Conservation (phyloP, 2,797 vertebrate genomes). For the Enteromius mattozi region DNA sequence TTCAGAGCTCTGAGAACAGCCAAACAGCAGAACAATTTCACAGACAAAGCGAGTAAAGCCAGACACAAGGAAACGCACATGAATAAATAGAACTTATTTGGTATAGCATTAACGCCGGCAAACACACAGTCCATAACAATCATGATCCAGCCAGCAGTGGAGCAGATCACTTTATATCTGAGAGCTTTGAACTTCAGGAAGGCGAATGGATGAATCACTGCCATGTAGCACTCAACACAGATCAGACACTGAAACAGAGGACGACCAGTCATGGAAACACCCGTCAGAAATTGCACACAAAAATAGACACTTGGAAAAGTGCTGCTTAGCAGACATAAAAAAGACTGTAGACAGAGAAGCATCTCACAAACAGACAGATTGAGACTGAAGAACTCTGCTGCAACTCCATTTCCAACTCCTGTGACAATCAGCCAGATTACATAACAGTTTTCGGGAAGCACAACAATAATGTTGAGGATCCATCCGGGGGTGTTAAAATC, state of each 20-base stretch:
- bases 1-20: slow-evolving; percentile 38
- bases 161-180: slow-evolving; percentile 50
- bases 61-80: not conserved
- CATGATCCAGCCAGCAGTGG: slow-evolving; percentile 28
- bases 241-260: slow-evolving; percentile 47
- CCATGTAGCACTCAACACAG: slow-evolving; percentile 44
- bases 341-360: slow-evolving; percentile 1
- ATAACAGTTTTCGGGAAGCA: not conserved
- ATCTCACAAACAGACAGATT: slow-evolving; percentile 13
- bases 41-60: not conserved
- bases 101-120: not conserved
- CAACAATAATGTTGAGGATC: not conserved
- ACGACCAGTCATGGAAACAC: not conserved
- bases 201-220: slow-evolving; percentile 45
- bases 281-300: not conserved
- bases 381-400: slow-evolving; percentile 34
- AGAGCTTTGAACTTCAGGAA: slow-evolving; percentile 51
- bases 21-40: slow-evolving; percentile 44
- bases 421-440: slow-evolving; percentile 32
- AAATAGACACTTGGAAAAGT: not conserved
- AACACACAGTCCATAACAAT: not conserved
- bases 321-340: not conserved
- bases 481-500: not conserved
- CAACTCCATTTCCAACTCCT: slow-evolving; percentile 21
- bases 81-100: not conserved